Conservation (phyloP, 2,797 vertebrate species). For the Neosilurus hyrtlii region DNA sequence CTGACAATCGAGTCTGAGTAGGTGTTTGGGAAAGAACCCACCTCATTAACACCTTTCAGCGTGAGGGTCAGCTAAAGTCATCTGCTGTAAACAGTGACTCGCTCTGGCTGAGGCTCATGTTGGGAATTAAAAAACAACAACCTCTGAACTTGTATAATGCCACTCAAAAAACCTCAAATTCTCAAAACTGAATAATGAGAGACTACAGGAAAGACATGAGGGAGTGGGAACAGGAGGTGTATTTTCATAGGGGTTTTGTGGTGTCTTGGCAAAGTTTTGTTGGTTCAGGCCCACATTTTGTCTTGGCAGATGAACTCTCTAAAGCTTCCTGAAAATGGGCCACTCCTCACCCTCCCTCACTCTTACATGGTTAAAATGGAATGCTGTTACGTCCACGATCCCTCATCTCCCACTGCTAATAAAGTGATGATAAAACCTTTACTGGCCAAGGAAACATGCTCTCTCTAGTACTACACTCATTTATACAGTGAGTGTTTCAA, state of each 20-base stretch:
- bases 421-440: conserved; percentile 80
- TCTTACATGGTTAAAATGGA: conserved; percentile 78
- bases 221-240: conserved; percentile 37
- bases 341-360: conserved; percentile 59
- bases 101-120: background rate
- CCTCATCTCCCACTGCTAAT: conserved; percentile 74
- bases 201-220: background rate
- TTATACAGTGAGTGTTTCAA: conserved; percentile 77
- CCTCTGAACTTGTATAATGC: background rate
- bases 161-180: background rate
- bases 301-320: conserved; percentile 59
- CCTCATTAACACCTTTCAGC: conserved; percentile 51
- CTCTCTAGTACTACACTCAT: conserved; percentile 74
- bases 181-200: background rate
- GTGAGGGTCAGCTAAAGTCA: conserved; percentile 57
- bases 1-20: conserved; percentile 59
- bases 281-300: conserved; percentile 59
- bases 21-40: conserved; percentile 51
- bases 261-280: conserved; percentile 57
- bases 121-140: background rate
- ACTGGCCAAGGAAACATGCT: conserved; percentile 76
- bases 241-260: conserved; percentile 32
- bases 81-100: background rate
- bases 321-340: conserved; percentile 42
- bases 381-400: conserved; percentile 72